phyloP scores from a whole-genome alignment of 1,140 invertebrate species.

The Drosophila virilis region DNA sequence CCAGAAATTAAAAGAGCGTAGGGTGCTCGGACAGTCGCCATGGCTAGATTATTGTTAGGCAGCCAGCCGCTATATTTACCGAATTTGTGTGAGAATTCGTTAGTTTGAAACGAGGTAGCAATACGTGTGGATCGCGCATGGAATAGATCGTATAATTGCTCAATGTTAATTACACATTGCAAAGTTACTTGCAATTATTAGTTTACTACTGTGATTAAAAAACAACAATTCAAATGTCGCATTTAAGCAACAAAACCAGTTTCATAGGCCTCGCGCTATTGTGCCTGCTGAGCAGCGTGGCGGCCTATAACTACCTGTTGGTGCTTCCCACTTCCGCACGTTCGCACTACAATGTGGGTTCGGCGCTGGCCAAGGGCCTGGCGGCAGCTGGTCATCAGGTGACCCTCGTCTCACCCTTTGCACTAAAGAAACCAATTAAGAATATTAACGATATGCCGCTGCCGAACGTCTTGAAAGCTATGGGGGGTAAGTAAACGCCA shows the following conservation, averaged over 20 bases:
- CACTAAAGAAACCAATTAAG: constrained; percentile 83
- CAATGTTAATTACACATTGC: not conserved
- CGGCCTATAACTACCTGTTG: constrained; percentile 76
- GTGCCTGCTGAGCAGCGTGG: constrained; percentile 55
- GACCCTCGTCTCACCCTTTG: constrained; percentile 85
- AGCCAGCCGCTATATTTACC: constrained; percentile 33
- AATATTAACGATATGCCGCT: constrained; percentile 85
- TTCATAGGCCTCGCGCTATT: constrained; percentile 43
- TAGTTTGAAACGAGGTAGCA: constrained; percentile 37
- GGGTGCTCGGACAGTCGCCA: not conserved
- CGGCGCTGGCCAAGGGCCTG: constrained; percentile 85
- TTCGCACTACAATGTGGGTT: constrained; percentile 87
- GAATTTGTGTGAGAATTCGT: constrained; percentile 9
- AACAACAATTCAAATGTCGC: constrained; percentile 11
- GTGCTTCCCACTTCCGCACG: constrained; percentile 85
- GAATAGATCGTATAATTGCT: not conserved
- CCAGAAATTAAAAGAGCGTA: not conserved
- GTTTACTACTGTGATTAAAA: constrained; percentile 2
- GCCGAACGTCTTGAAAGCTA: constrained; percentile 34
- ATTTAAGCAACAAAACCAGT: constrained; percentile 44
- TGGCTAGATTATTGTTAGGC: not conserved
- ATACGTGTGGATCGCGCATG: constrained; percentile 3
- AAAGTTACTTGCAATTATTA: constrained; percentile 10
- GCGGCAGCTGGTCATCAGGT: constrained; percentile 86
- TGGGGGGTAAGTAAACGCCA: constrained; percentile 51